Percentiles rank a stretch among this genome's conserved stretches.
Conservation (phyloP, 2,888 invertebrate species). For the Ceraclea dissimilis region DNA sequence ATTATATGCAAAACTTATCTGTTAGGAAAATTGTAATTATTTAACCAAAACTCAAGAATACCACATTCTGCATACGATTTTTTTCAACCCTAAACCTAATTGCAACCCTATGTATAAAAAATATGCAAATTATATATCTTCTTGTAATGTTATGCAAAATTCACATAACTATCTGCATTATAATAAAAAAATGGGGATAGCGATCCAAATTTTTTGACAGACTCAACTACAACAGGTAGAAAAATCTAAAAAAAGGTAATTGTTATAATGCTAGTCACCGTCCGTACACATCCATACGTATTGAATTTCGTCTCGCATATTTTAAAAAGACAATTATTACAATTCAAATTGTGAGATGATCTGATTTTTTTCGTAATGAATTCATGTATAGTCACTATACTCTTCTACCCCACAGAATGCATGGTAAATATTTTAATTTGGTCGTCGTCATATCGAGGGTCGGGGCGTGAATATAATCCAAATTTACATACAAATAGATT, state of each 20-base stretch:
- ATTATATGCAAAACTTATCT: conserved; percentile 1
- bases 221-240: conserved; percentile 17
- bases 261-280: conserved; percentile 8
- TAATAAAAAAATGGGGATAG: conserved; percentile 1
- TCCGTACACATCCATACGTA: no score
- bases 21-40: conserved; percentile 4
- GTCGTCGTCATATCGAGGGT: conserved; percentile 6
- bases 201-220: no score
- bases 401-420: conserved; percentile 7
- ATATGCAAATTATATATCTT: conserved; percentile 21
- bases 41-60: neutral
- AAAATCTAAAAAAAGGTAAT: neutral
- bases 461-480: conserved; percentile 15
- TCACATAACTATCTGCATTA: conserved; percentile 12
- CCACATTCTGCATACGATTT: no score
- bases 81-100: no score
- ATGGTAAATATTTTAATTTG: conserved; percentile 13
- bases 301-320: no score
- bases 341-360: no score
- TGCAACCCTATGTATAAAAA: conserved; percentile 4
- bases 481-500: conserved; percentile 18
- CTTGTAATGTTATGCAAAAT: conserved; percentile 13
- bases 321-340: no score
- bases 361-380: no score
- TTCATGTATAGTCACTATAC: neutral